Evolutionary conservation across 1,140 invertebrate genomes (phyloP), one percentile per base, ranked within the genome.

Genomic region (Psix sp.): DNA sequence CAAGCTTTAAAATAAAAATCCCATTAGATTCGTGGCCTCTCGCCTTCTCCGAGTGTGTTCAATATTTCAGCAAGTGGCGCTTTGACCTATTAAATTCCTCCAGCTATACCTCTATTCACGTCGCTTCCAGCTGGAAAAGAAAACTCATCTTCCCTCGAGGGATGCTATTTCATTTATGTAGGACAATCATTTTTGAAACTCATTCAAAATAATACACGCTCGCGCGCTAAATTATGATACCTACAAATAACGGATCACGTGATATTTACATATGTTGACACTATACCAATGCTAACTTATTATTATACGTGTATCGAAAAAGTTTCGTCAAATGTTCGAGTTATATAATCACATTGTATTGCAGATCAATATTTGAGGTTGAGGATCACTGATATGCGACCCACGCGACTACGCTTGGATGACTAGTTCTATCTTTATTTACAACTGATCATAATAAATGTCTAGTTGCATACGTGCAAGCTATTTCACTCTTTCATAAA

Each of bases 51-150:
- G 33, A 72, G 43, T 57, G 45, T 46, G 62, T 59, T 52, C 40
- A 72, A 52, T 68, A 67, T 76, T 72, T 76, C 74, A 67, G 62
- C 65, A 67, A 70, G 67, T 72, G 67, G 67, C 63, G 74, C 66
- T 60, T 62, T 46, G 65, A 21, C 46, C 54, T 68, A 60, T 68
- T 68, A 54, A 68, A 68, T 68, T 60, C 48, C n/a, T 43, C n/a
- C n/a, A n/a, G n/a, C n/a, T n/a, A n/a, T n/a, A n/a, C n/a, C n/a
- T n/a, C n/a, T n/a, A n/a, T n/a, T n/a, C n/a, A n/a, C n/a, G n/a
- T n/a, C n/a, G n/a, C n/a, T n/a, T n/a, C n/a, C n/a, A n/a, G n/a
- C n/a, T n/a, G n/a, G n/a, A n/a, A n/a, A n/a, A n/a, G n/a, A n/a
- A n/a, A n/a, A n/a, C n/a, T n/a, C n/a, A n/a, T n/a, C n/a, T n/a